Base-by-base conservation (phyloP, 2,113 vertebrate species). In the Upupa epops region DNA sequence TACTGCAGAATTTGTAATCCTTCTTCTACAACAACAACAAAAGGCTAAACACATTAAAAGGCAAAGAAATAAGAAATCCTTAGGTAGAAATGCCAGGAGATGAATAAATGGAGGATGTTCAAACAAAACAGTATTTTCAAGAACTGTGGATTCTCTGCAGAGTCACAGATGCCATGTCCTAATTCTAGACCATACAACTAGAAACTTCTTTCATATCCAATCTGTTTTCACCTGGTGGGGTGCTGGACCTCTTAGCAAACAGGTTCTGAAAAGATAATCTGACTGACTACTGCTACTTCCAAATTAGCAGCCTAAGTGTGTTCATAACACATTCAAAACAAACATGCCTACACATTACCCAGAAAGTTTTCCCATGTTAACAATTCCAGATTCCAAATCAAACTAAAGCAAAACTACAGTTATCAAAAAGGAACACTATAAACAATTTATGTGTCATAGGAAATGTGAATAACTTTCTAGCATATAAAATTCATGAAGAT, bases 271-370 rank as follows among this genome's bases (percentile, higher is more conserved):
- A 93, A 95, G 59, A 69, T 59, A 77, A 79, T 92, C 59, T 93
- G 80, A 90, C 83, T 1, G 0, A 76, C 81, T 87, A 76, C 71
- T 55, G 66, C 78, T 94, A 65, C 89, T 93, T 94, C 69, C 87
- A 92, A 95, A 95, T 90, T 91, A 96, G 92, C 91, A 96, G 89
- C 86, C 7, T 0, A 95, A 91, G 75, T 96, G 93, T 94, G 87
- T 96, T 96, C 82, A 89, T 96, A 96, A 94, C 94, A 95, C 93
- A 91, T 95, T 93, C 87, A 95, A 96, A 96, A 94, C 95, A 90
- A 96, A 95, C 92, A 95, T 95, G 92, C 94, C 93, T 76, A 96
- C 89, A 92, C 93, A 91, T 77, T 90, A 90, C 93, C 89, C 90
- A 91, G 78, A 92, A 90, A 46, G 40, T 76, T 87, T 73, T 68